Percentiles rank a stretch among this genome's conserved stretches.
phyloP scores from a whole-genome alignment of 35 echinoderm and acorn worm genomes.

The Anneissia japonica region DNA sequence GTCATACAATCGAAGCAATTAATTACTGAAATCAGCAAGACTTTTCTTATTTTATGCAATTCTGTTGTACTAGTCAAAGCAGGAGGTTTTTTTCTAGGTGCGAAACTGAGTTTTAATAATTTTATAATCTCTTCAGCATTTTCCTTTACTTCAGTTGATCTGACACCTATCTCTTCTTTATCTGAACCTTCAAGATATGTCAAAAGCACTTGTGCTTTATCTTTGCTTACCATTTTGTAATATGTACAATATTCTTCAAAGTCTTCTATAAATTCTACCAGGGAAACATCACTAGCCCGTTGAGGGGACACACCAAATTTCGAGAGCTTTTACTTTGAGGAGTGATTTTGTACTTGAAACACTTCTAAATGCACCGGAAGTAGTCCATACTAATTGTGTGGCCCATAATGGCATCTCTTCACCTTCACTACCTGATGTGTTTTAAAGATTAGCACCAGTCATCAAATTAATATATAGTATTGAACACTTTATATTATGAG shows the following conservation, averaged over 20 bases:
- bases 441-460: no score
- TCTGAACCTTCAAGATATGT: not conserved
- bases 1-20: not conserved
- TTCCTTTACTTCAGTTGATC: not conserved
- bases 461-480: no score
- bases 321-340: not conserved
- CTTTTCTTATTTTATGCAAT: not conserved
- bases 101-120: not conserved
- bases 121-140: not conserved
- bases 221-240: not conserved
- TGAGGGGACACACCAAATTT: not conserved
- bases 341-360: not conserved
- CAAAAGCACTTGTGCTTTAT: not conserved
- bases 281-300: not conserved
- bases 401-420: no score
- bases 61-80: not conserved
- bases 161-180: not conserved
- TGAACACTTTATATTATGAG: no score
- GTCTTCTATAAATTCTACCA: not conserved
- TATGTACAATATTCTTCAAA: not conserved
- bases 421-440: no score
- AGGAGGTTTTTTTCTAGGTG: not conserved
- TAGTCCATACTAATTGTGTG: no score
- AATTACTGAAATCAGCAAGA: not conserved
- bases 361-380: no score